Evolutionary conservation across 2,113 vertebrate genomes (phyloP).

Genomic region (Tympanuchus pallidicinctus): DNA sequence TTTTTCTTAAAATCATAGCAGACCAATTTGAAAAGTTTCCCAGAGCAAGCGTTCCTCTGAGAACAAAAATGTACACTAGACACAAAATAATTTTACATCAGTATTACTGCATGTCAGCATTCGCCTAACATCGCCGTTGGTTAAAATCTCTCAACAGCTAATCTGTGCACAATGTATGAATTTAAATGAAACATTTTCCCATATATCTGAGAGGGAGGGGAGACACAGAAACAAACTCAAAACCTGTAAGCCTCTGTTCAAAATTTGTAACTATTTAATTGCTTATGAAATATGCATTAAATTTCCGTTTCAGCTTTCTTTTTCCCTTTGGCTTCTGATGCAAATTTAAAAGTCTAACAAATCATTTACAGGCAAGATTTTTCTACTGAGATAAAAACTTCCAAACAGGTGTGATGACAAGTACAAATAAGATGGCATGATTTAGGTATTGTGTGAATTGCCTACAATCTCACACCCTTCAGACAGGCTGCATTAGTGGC

Average conservation of each 20-base stretch:
- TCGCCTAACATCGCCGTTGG: constrained; percentile 29
- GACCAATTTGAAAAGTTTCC: constrained; percentile 1
- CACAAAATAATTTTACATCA: constrained; percentile 33
- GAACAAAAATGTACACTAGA: constrained; percentile 8
- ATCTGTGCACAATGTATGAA: constrained; percentile 24
- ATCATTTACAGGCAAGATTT: background rate
- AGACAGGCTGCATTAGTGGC: background rate
- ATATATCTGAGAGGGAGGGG: background rate
- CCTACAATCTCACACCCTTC: background rate
- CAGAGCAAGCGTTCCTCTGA: background rate
- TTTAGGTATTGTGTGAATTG: background rate
- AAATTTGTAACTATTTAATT: constrained; percentile 45
- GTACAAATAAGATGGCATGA: background rate
- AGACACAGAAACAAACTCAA: background rate
- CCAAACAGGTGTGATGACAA: background rate
- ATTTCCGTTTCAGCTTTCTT: constrained; percentile 19
- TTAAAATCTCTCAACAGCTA: constrained; percentile 36
- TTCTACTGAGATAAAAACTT: background rate
- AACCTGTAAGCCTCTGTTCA: constrained; percentile 12
- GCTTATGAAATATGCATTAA: constrained; percentile 40
- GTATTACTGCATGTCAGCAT: constrained; percentile 44
- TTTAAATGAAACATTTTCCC: constrained; percentile 50
- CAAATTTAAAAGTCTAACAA: constrained; percentile 33
- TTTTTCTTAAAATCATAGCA: constrained; percentile 11
- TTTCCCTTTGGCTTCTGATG: background rate